phyloP scores from a whole-genome alignment of 1,140 invertebrate species.

The Plodia interpunctella region DNA sequence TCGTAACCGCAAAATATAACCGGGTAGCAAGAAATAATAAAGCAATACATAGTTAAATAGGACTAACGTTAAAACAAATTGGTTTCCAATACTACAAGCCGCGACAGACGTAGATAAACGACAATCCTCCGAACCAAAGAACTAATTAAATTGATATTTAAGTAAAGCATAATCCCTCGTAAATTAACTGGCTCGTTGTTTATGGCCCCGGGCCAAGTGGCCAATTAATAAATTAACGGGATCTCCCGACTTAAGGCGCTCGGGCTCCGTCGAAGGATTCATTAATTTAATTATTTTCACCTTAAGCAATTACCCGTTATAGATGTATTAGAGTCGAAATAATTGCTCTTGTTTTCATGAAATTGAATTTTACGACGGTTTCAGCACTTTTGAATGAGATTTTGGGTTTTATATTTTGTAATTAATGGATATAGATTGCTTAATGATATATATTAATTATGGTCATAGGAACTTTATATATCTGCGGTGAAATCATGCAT shows the following conservation, averaged over 20 bases:
- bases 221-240: conserved; percentile 75
- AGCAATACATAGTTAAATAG: no score
- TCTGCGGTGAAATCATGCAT: no score
- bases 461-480: no score
- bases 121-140: conserved; percentile 48
- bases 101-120: background rate
- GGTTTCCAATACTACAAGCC: background rate
- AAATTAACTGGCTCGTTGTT: conserved; percentile 76
- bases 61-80: no score
- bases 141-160: conserved; percentile 77
- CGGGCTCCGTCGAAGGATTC: conserved; percentile 53
- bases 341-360: background rate
- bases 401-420: background rate
- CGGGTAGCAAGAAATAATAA: no score
- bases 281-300: conserved; percentile 57
- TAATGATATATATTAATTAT: no score
- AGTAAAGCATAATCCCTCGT: conserved; percentile 76
- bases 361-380: background rate
- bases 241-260: conserved; percentile 66
- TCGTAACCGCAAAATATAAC: no score
- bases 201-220: conserved; percentile 66
- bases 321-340: background rate
- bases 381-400: background rate
- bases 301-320: conserved; percentile 11
- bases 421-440: no score